Evolutionary conservation across 2,888 invertebrate species (phyloP), one percentile per base, ranked within the genome.

Genomic region (Drosophila conformis): DNA sequence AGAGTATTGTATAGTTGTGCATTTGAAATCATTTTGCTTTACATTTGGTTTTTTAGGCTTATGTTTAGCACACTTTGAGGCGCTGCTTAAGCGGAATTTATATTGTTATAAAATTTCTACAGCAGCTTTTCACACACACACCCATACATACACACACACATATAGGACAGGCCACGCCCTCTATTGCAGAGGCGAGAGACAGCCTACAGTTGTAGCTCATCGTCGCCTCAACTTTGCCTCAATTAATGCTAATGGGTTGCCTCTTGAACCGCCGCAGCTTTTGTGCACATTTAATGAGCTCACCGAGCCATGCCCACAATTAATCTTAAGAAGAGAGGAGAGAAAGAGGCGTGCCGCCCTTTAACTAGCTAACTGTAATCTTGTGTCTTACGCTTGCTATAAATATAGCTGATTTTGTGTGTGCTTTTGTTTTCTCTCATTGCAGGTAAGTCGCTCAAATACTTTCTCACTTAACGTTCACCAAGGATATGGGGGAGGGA

Each of bases 391-490:
- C 53, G 35, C 57, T 63, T 54, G 72, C 62, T 69, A 69, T 72
- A 85, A 85, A 87, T 85, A 83, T 77, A 68, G 83, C 78, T 80
- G 72, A 77, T 86, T 83, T 75, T 63, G 51, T 61, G 59, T 81
- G 25, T 68, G 66, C 33, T 64, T 64, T 59, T 40, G 29, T 66
- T 53, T 70, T 52, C 27, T 81, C 70, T 83, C 56, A 42, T 89
- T 89, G 36, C 83, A 87, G 87, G 87, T 87, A 89, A 87, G 87
- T 85, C 76, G 59, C 77, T 69, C 67, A 65, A 76, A 82, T 77
- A 71, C 74, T 71, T 80, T 53, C 57, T 69, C 83, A 76, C 74
- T 78, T 80, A 80, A 68, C 80, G 61, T 42, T 51, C 53, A 35
- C 25, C 10, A 52, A 31, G 53, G n/a, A 36, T 36, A 38, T 13